Base-by-base conservation (phyloP, 2,888 invertebrate species). In the Drosophila merina region DNA sequence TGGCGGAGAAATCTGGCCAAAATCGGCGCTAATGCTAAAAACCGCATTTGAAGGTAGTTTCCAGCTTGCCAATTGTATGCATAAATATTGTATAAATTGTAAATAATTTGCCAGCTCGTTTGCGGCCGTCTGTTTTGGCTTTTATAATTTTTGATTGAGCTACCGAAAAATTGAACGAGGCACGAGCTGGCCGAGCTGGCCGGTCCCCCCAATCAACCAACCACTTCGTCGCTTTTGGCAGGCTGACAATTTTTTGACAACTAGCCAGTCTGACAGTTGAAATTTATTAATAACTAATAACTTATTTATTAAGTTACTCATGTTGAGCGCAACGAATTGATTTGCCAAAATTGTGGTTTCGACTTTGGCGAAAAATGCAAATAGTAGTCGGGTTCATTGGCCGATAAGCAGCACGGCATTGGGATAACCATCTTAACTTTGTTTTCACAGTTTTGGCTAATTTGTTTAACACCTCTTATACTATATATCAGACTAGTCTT, bases 11-110 rank as follows among this genome's bases (percentile, higher is more conserved):
- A 63, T 63, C 63, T 68, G 63, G 26, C 60, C 45, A 68, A 67
- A 67, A 50, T 75, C 55, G 57, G 57, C 63, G 57, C 62, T 79
- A 80, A 77, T 74, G 85, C 69, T 68, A 75, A 36, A 36, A 59
- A 54, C 85, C 80, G 45, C 80, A 75, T 76, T 85, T 87, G 87
- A 80, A 87, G 80, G 80, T 57, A 55, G 45, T 60, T 62, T 26
- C 14, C 40, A 38, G 45, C 60, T 14, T 26, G 38, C 40, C 70
- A 60, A 86, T 83, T 83, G 55, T 47, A 20, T 70, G 67, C 57
- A 36, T 36, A 36, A 10, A 70, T 26, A 57, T 20, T 20, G 20
- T 33, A 71, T 71, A 50, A 84, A 80, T 78, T 81, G 80, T 80
- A 87, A 80, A 57, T 70, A 57, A 67, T 67, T 70, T 70, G 71